Percentiles rank a stretch among this genome's conserved stretches.
phyloP scores from a whole-genome alignment of 1,140 invertebrate genomes.

The Rhynchophorus ferrugineus region DNA sequence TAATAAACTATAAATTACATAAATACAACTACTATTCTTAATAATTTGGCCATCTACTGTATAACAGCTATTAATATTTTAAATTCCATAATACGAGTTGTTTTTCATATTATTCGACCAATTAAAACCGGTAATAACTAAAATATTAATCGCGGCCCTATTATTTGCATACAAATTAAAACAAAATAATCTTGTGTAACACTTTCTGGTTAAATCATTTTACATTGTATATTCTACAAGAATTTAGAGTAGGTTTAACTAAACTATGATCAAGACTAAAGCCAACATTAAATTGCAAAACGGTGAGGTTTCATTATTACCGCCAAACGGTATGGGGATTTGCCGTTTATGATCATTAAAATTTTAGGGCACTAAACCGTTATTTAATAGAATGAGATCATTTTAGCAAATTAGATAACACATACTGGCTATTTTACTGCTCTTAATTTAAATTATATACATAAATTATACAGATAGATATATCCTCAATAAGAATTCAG shows the following conservation, averaged over 20 bases:
- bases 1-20: no score
- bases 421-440: not conserved
- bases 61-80: no score
- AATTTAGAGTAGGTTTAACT: slow-evolving; percentile 2
- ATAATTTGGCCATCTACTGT: no score
- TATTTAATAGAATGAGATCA: slow-evolving; percentile 1
- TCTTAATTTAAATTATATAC: no score
- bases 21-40: no score
- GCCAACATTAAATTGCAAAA: slow-evolving; percentile 3
- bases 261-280: not conserved
- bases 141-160: no score
- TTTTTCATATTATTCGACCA: no score
- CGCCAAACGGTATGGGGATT: slow-evolving; percentile 5
- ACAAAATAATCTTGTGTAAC: not conserved
- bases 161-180: not conserved
- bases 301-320: slow-evolving; percentile 2
- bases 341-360: slow-evolving; percentile 12
- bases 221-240: slow-evolving; percentile 2
- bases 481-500: no score
- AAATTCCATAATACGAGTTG: no score
- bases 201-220: not conserved
- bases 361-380: slow-evolving; percentile 8
- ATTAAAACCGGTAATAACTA: no score
- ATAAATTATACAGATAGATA: no score
- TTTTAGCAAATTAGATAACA: not conserved